Evolutionary conservation across 2,113 vertebrate species (phyloP).

Genomic region (Gobio gobio): DNA sequence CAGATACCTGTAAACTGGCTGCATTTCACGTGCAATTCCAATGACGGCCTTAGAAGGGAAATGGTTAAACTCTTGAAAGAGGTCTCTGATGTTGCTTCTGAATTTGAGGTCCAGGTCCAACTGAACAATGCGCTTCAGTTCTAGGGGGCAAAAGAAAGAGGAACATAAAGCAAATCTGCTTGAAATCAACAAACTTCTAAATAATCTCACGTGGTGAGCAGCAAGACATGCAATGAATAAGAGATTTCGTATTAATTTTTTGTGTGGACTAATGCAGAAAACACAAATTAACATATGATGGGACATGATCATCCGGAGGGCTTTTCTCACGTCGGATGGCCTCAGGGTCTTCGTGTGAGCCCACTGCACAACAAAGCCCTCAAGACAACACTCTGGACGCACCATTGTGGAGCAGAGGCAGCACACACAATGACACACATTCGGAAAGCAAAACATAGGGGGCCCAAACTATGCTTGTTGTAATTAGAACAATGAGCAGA

Average conservation of each 20-base stretch:
- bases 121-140: slow-evolving; percentile 87
- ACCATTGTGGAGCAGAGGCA: slow-evolving; percentile 30
- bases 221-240: background rate
- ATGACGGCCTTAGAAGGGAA: slow-evolving; percentile 87
- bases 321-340: slow-evolving; percentile 1
- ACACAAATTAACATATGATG: background rate
- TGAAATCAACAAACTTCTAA: background rate
- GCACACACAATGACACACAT: slow-evolving; percentile 24
- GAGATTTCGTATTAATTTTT: background rate
- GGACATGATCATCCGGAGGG: background rate
- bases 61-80: slow-evolving; percentile 90
- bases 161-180: slow-evolving; percentile 1
- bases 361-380: slow-evolving; percentile 31
- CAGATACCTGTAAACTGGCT: slow-evolving; percentile 94
- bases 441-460: slow-evolving; percentile 33
- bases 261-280: background rate
- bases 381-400: slow-evolving; percentile 28
- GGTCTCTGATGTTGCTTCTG: slow-evolving; percentile 88
- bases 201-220: background rate
- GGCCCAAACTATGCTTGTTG: slow-evolving; percentile 45
- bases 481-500: slow-evolving; percentile 53
- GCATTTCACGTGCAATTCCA: slow-evolving; percentile 93
- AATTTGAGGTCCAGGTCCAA: slow-evolving; percentile 94
- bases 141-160: slow-evolving; percentile 70
- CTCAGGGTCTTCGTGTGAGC: slow-evolving; percentile 15